Base-by-base conservation (phyloP, 2,888 invertebrate species). In the Saturnia pavonia region DNA sequence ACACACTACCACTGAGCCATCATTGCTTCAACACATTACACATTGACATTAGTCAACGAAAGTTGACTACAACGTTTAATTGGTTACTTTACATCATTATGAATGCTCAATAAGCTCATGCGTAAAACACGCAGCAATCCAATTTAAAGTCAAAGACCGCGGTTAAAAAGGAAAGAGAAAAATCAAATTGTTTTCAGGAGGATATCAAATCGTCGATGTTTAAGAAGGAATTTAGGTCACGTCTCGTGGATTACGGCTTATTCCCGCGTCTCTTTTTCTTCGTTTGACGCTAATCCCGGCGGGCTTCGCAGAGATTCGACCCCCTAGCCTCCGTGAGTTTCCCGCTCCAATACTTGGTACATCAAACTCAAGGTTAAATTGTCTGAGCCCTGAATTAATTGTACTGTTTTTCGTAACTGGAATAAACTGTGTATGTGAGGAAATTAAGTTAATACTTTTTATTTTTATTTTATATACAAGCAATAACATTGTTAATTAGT, bases 211-310 rank as follows among this genome's bases (percentile, higher is more conserved):
- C 87, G 90, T 84, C 89, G 88, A 90, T 91, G 90, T 91, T 91
- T 90, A 91, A 89, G 88, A 82, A 88, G 83, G 88, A 89, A 92
- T 92, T 90, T 91, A 86, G 92, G 93, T 91, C 92, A 92, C 92
- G 93, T 92, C 88, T 89, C 87, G 78, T 86, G 92, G 92, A 92
- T 92, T 92, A 92, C 89, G 90, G 88, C 89, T 91, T 91, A 91
- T 92, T 92, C 89, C 88, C 87, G 90, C 89, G 88, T 88, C 91
- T 87, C 91, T 91, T 92, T 92, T 91, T 92, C 91, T 91, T 91
- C 92, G 91, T 91, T 91, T 91, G 92, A 88, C 90, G 90, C 86
- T 91, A 91, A 92, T 92, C 92, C 92, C 88, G 81, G 73, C 82
- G 89, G 86, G 89, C 83, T 87, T 85, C 85, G 88, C 86, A 81